Evolutionary conservation across 1,140 invertebrate genomes (phyloP).

Genomic region (Solenopsis invicta): DNA sequence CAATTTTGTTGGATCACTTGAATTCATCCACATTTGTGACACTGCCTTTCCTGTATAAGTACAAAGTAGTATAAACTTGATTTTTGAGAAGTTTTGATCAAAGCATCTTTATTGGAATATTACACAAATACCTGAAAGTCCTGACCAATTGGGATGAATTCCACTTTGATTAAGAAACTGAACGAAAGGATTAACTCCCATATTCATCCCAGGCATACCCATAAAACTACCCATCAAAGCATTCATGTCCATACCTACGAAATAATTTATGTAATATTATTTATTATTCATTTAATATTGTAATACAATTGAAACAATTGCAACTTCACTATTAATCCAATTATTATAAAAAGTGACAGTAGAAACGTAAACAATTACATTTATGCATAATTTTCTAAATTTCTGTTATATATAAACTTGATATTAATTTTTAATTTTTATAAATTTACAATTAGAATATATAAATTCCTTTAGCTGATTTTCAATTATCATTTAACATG

Average conservation of each 20-base stretch:
- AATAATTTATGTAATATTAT: conserved; percentile 58
- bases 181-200: conserved; percentile 85
- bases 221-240: conserved; percentile 84
- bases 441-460: neutral
- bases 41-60: conserved; percentile 84
- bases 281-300: too few species aligned
- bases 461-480: neutral
- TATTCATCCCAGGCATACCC: conserved; percentile 85
- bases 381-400: neutral
- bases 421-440: neutral
- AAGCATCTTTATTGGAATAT: neutral
- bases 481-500: neutral
- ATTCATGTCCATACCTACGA: conserved; percentile 83
- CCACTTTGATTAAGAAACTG: conserved; percentile 85
- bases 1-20: conserved; percentile 85
- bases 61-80: neutral
- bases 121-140: conserved; percentile 80
- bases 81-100: neutral
- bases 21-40: conserved; percentile 88
- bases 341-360: neutral
- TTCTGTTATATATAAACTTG: neutral
- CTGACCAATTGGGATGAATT: conserved; percentile 82
- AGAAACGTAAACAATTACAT: too few species aligned
- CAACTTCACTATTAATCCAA: neutral
- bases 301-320: neutral